Conservation (phyloP, 2,888 invertebrate genomes). For the Phlogophora meticulosa region DNA sequence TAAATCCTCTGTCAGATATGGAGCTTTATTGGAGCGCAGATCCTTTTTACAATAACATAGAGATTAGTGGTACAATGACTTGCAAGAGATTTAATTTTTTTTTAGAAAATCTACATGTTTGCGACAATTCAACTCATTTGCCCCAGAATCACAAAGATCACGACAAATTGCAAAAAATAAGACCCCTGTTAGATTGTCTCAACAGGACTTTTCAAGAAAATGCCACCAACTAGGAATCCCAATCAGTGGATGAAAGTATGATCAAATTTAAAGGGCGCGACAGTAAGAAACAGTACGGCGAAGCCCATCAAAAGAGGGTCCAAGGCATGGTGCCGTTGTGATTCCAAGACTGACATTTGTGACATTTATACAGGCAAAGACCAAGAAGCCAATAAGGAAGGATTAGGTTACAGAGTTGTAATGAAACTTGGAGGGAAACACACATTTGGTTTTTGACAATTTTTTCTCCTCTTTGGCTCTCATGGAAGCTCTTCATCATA, state of each 20-base stretch:
- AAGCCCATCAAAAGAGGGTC: constrained; percentile 16
- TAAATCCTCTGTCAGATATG: constrained; percentile 33
- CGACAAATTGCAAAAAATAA: constrained; percentile 50
- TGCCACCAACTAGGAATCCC: constrained; percentile 34
- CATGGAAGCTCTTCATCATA: constrained; percentile 55
- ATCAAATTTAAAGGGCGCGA: constrained; percentile 57
- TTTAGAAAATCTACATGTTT: constrained; percentile 36
- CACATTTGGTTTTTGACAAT: constrained; percentile 60
- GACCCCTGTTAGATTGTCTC: constrained; percentile 30
- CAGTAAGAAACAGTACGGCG: constrained; percentile 57
- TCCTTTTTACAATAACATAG: constrained; percentile 40
- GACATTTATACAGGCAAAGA: constrained; percentile 44
- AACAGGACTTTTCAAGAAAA: constrained; percentile 35
- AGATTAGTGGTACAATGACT: constrained; percentile 41
- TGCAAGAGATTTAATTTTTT: constrained; percentile 42
- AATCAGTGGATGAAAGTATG: constrained; percentile 52
- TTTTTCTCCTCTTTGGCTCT: constrained; percentile 59
- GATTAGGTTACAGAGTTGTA: constrained; percentile 62
- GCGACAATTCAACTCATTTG: constrained; percentile 44
- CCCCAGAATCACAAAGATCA: constrained; percentile 41
- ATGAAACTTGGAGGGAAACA: constrained; percentile 44
- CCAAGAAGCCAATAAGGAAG: constrained; percentile 60
- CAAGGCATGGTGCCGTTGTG: constrained; percentile 8
- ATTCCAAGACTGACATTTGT: not conserved
- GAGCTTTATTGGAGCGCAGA: constrained; percentile 42